phyloP scores from a whole-genome alignment of 2,888 invertebrate genomes.

The Meliscaeva auricollis region DNA sequence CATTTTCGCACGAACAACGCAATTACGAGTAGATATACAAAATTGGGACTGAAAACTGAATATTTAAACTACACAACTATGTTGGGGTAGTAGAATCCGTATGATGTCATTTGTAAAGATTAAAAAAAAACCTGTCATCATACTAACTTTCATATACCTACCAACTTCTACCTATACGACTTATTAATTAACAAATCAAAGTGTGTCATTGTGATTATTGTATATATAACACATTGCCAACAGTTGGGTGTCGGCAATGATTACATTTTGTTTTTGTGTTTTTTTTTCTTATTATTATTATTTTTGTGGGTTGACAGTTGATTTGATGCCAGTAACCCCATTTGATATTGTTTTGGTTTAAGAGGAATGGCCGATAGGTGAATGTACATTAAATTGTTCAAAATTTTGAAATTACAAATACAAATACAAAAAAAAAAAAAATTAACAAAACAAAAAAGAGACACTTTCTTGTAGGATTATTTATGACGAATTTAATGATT shows the following conservation, averaged over 20 bases:
- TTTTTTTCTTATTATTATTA: background rate
- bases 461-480: no score
- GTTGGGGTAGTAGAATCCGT: slow-evolving; percentile 23
- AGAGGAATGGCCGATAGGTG: slow-evolving; percentile 29
- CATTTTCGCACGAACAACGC: slow-evolving; percentile 9
- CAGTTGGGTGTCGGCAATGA: slow-evolving; percentile 42
- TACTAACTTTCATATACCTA: background rate
- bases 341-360: slow-evolving; percentile 25
- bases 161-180: no score
- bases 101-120: slow-evolving; percentile 65
- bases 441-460: background rate
- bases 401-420: background rate
- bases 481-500: no score
- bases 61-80: background rate
- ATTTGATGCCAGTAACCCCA: slow-evolving; percentile 43
- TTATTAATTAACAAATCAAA: slow-evolving; percentile 69
- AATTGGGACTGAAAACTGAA: background rate
- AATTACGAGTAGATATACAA: background rate
- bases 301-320: slow-evolving; percentile 21
- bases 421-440: background rate
- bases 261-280: slow-evolving; percentile 32
- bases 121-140: background rate
- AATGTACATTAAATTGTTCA: background rate
- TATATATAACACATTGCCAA: slow-evolving; percentile 30
- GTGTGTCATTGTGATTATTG: slow-evolving; percentile 69